These are phyloP conservation scores for Drosophila melanica DNA, from an alignment of 1,140 invertebrate species.

Conservation along the genomic window DNA sequence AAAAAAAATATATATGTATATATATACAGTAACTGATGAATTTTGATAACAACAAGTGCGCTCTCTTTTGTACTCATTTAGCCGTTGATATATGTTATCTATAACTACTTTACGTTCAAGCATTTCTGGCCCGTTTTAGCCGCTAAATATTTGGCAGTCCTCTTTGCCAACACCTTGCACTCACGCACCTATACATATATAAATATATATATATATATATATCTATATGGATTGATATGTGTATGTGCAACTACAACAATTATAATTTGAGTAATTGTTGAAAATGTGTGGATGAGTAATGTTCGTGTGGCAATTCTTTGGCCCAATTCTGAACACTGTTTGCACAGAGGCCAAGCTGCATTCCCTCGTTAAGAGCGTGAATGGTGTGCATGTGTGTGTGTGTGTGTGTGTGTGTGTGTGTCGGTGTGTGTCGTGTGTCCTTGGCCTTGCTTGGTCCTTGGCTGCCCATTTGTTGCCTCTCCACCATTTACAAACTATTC, in stretches of 20 bases:
- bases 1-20: conserved; percentile 26
- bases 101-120: conserved; percentile 27
- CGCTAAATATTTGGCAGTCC: conserved; percentile 30
- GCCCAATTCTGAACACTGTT: conserved; percentile 19
- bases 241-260: background rate
- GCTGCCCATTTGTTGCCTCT: background rate
- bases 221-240: background rate
- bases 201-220: background rate
- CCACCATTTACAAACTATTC: background rate
- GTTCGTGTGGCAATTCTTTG: conserved; percentile 27
- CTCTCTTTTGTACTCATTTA: conserved; percentile 28
- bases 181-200: background rate
- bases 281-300: too few species aligned
- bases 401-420: too few species aligned
- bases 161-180: conserved; percentile 1
- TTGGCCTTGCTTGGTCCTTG: conserved; percentile 35
- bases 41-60: conserved; percentile 66
- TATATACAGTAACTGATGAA: conserved; percentile 23
- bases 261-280: background rate
- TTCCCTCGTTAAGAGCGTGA: background rate
- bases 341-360: conserved; percentile 1
- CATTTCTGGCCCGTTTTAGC: conserved; percentile 21
- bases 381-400: background rate
- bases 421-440: conserved; percentile 17
- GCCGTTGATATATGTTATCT: conserved; percentile 44